phyloP scores from a whole-genome alignment of 2,888 invertebrate genomes.

The Agonopterix arenella region DNA sequence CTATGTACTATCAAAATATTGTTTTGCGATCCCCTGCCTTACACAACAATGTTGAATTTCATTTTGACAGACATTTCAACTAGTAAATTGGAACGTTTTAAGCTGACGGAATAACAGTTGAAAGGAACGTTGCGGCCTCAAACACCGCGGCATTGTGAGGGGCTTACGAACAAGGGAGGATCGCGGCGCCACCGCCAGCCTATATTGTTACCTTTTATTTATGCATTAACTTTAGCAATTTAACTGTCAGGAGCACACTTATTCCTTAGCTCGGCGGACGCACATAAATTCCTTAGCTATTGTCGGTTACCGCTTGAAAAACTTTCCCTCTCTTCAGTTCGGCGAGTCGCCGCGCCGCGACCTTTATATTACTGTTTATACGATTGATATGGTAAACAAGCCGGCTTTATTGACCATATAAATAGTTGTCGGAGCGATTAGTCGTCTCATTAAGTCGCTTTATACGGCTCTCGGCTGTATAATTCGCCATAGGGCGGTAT shows the following conservation, averaged over 20 bases:
- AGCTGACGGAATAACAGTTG: background rate
- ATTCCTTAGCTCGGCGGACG: slow-evolving; percentile 18
- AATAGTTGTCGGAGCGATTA: slow-evolving; percentile 37
- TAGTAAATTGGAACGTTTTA: slow-evolving; percentile 4
- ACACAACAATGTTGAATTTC: slow-evolving; percentile 5
- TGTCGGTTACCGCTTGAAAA: slow-evolving; percentile 21
- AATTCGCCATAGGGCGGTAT: slow-evolving; percentile 21
- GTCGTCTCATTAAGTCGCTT: slow-evolving; percentile 38
- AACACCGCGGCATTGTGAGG: background rate
- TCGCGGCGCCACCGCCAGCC: slow-evolving; percentile 17
- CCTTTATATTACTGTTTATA: slow-evolving; percentile 33
- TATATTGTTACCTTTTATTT: slow-evolving; percentile 69
- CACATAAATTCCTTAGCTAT: slow-evolving; percentile 42
- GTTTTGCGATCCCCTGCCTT: slow-evolving; percentile 3
- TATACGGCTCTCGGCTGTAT: slow-evolving; percentile 23
- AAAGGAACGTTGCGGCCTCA: background rate
- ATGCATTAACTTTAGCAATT: slow-evolving; percentile 71
- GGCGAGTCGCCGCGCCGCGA: slow-evolving; percentile 17
- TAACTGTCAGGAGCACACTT: slow-evolving; percentile 50
- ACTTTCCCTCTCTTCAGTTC: slow-evolving; percentile 1
- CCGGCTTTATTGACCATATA: slow-evolving; percentile 21
- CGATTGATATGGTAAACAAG: slow-evolving; percentile 51
- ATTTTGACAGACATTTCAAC: slow-evolving; percentile 4
- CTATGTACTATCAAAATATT: slow-evolving; percentile 3
- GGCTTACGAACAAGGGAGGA: background rate